These are phyloP conservation scores for Platycnemis pennipes DNA, from an alignment of 2,888 invertebrate genomes.

Conservation along the genomic window DNA sequence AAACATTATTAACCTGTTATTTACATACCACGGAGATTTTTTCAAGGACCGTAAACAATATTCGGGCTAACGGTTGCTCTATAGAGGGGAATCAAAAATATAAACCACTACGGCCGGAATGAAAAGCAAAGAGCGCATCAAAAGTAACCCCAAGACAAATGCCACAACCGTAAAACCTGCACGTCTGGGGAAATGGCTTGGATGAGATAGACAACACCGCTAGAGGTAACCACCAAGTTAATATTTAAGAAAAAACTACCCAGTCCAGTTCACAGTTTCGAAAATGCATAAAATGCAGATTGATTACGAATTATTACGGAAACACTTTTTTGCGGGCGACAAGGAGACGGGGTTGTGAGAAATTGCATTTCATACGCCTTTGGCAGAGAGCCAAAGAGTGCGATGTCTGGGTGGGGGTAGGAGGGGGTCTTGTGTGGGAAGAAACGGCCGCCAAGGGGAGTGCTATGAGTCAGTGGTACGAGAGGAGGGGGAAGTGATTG, in stretches of 20 bases:
- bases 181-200: neutral
- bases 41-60: too few species aligned
- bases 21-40: too few species aligned
- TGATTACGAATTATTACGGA: conserved; percentile 15
- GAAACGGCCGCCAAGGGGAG: neutral
- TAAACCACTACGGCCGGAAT: too few species aligned
- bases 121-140: too few species aligned
- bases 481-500: neutral
- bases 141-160: too few species aligned
- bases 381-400: neutral
- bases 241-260: neutral
- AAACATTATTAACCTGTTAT: too few species aligned
- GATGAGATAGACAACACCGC: neutral
- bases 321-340: conserved; percentile 2
- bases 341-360: neutral
- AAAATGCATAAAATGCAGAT: neutral
- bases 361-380: neutral
- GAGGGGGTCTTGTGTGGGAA: neutral
- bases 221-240: neutral
- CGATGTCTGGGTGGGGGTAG: neutral
- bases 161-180: too few species aligned
- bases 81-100: too few species aligned
- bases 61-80: too few species aligned
- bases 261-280: neutral
- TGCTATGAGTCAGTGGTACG: neutral